Conservation (phyloP, 2,113 vertebrate genomes). For the Chaetura pelagica region DNA sequence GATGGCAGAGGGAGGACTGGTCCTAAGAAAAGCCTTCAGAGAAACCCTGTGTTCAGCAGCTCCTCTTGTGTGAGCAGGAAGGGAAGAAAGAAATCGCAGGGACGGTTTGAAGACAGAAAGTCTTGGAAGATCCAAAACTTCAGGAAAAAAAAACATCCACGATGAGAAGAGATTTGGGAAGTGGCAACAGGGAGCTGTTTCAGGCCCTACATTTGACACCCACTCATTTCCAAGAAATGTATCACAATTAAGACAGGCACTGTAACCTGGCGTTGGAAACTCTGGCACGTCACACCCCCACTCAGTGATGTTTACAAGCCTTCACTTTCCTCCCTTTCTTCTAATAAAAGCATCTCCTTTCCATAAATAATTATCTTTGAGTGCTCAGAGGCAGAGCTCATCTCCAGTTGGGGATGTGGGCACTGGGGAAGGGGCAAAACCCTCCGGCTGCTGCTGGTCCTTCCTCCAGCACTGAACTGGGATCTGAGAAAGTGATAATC, state of each 20-base stretch:
- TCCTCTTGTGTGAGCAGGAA: neutral
- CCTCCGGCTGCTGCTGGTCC: neutral
- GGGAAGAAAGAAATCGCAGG: neutral
- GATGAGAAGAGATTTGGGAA: neutral
- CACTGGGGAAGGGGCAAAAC: neutral
- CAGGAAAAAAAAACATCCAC: neutral
- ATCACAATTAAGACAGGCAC: slow-evolving; percentile 18
- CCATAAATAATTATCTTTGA: neutral
- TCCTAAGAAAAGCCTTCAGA: neutral
- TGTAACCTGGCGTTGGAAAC: neutral
- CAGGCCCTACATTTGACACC: neutral
- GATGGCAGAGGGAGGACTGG: neutral
- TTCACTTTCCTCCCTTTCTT: neutral
- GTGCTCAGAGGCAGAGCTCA: neutral
- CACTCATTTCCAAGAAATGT: neutral
- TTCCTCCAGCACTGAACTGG: no score
- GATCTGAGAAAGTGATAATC: neutral
- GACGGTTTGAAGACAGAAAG: neutral
- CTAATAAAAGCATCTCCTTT: neutral
- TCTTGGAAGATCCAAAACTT: neutral
- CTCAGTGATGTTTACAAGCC: slow-evolving; percentile 1
- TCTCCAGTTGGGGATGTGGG: neutral
- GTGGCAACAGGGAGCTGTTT: neutral
- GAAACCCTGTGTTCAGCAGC: neutral
- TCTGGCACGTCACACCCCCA: neutral